Percentiles rank a stretch among this genome's conserved stretches.
Conservation (phyloP, 2,113 vertebrate species). For the Tringa solitaria region DNA sequence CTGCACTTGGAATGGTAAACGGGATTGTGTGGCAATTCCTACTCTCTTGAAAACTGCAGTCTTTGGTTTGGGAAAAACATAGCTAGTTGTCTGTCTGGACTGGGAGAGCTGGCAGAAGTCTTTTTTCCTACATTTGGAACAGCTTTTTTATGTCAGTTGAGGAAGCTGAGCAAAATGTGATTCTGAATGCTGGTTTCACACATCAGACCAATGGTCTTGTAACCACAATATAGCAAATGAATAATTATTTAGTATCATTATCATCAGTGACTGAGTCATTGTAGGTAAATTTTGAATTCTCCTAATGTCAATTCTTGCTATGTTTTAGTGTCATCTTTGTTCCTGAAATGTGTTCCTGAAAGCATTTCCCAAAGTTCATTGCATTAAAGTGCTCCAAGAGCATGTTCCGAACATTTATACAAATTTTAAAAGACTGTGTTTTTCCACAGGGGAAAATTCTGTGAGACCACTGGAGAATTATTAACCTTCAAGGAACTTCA, state of each 20-base stretch:
- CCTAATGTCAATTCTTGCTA: not conserved
- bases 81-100: not conserved
- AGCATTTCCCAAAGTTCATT: not conserved
- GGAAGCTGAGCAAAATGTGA: not conserved
- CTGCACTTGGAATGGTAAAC: not conserved
- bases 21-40: not conserved
- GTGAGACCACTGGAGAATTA: not conserved
- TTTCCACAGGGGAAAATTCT: not conserved
- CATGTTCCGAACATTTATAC: not conserved
- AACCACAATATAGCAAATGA: not conserved
- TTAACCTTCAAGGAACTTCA: not conserved
- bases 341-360: not conserved
- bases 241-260: not conserved
- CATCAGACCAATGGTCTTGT: not conserved
- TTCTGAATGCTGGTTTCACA: not conserved
- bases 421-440: not conserved
- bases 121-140: accelerated
- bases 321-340: not conserved
- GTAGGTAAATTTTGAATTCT: not conserved
- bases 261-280: not conserved
- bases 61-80: not conserved
- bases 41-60: not conserved
- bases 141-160: not conserved
- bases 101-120: not conserved
- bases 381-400: not conserved